Base-by-base conservation (phyloP, 2,797 vertebrate genomes). In the Eulemur albifrons region DNA sequence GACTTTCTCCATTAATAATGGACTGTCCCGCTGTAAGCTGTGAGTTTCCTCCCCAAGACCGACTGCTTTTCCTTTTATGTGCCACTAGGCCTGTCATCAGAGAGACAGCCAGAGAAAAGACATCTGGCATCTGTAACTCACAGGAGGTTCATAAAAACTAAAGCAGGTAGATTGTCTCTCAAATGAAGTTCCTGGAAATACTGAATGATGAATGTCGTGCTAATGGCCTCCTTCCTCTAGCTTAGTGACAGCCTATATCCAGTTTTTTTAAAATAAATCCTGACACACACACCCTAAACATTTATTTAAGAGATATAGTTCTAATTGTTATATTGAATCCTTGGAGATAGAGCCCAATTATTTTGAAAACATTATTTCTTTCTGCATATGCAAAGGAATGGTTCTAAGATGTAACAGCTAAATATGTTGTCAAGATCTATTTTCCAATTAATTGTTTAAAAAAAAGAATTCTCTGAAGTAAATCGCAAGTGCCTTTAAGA, bases 1-100 rank as follows among this genome's bases (percentile, higher is more conserved):
- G 98, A 98, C 98, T 97, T 93, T 93, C 75, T 96, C 97, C 94
- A 93, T 98, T 97, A 97, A 97, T 96, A 97, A 97, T 86, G 93
- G 97, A 73, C 98, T 79, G 93, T 95, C 91, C 97, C 61, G 85
- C 96, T 14, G 38, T 97, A 96, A 91, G 9, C 86, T 72, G 87
- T 18, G 30, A 82, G 88, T 83, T 96, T 96, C 67, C 96, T 93
- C 88, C 91, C 86, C 97, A 77, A 59, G 90, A 81, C 93, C 45
- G 82, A 70, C 90, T 59, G 21, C 89, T 63, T 96, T 38, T 86
- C 40, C 63, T 63, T 97, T 95, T 40, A 4, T 96, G 95, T 43
- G 88, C 85, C 59, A n/a, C 12, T 14, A 25, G 38, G 61, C 76
- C 85, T 97, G 97, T 72, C 76, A 4, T 0, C 86, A 14, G 96